Conservation (phyloP, 1,140 invertebrate species). For the Acromyrmex heyeri region DNA sequence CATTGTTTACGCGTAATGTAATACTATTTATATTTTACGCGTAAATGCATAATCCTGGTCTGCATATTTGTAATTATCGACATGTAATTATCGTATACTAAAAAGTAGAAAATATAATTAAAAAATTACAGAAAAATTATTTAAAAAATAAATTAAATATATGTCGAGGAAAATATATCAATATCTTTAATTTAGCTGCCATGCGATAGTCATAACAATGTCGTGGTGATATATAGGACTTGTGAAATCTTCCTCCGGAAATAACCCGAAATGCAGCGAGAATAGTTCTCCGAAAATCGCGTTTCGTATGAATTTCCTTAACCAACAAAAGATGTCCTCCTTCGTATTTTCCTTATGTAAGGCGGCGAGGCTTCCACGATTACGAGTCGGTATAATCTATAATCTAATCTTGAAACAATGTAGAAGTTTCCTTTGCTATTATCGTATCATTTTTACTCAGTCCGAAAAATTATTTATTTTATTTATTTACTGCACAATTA, state of each 20-base stretch:
- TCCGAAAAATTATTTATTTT: not conserved
- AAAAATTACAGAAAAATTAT: not conserved
- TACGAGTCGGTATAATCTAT: conserved; percentile 14
- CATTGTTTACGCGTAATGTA: too few relatives aligned
- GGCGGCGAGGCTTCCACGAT: not conserved
- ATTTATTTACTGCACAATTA: not conserved
- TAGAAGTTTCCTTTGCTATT: conserved; percentile 3
- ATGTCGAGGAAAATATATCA: not conserved
- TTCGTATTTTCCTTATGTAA: conserved; percentile 11
- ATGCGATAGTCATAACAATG: not conserved
- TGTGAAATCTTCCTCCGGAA: not conserved
- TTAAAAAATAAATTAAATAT: conserved; percentile 1
- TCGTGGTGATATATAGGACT: not conserved
- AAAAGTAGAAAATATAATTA: conserved; percentile 18
- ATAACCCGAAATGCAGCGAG: not conserved
- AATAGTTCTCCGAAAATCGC: conserved; percentile 32
- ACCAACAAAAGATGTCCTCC: not conserved
- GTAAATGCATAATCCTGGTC: too few relatives aligned
- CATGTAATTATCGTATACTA: not conserved
- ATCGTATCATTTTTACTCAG: not conserved
- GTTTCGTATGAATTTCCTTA: conserved; percentile 29
- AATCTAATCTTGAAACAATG: not conserved
- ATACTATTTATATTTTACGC: too few relatives aligned
- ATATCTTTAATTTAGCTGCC: not conserved
- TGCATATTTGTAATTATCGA: not conserved